These are phyloP conservation scores for Tigriopus californicus DNA, from an alignment of 2,888 invertebrate genomes.

Conservation along the genomic window DNA sequence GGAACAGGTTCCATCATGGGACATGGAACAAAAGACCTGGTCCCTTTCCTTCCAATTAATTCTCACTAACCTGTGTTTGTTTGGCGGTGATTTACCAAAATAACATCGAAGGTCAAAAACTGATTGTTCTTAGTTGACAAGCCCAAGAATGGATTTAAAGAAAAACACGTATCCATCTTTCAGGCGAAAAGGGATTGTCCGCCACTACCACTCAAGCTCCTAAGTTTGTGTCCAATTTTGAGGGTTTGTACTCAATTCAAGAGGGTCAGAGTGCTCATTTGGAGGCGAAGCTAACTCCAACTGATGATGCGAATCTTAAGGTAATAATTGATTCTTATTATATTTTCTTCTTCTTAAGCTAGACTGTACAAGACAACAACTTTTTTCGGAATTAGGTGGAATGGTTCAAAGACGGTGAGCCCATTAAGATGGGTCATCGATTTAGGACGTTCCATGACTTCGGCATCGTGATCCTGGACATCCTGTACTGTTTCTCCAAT, in stretches of 20 bases:
- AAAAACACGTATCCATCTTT: no score
- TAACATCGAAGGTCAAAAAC: no score
- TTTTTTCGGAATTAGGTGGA: no score
- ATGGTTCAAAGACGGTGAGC: constrained; percentile 85
- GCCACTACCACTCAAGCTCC: neutral
- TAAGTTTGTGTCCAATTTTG: constrained; percentile 3
- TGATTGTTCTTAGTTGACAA: no score
- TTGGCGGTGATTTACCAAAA: no score
- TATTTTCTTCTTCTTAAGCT: neutral
- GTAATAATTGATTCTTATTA: constrained; percentile 34
- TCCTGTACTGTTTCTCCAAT: constrained; percentile 86
- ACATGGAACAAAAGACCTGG: no score
- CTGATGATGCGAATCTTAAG: constrained; percentile 78
- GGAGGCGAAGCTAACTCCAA: constrained; percentile 80
- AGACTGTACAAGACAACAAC: no score
- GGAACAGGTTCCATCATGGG: no score
- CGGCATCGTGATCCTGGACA: constrained; percentile 85
- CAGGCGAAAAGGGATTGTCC: no score
- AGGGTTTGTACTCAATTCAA: constrained; percentile 35
- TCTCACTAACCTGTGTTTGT: no score
- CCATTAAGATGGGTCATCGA: constrained; percentile 79
- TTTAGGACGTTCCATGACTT: constrained; percentile 96
- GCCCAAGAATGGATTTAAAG: no score
- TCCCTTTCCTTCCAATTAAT: no score
- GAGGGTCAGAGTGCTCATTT: constrained; percentile 88